Conservation (phyloP, 2,113 vertebrate genomes). For the Fregata magnificens region DNA sequence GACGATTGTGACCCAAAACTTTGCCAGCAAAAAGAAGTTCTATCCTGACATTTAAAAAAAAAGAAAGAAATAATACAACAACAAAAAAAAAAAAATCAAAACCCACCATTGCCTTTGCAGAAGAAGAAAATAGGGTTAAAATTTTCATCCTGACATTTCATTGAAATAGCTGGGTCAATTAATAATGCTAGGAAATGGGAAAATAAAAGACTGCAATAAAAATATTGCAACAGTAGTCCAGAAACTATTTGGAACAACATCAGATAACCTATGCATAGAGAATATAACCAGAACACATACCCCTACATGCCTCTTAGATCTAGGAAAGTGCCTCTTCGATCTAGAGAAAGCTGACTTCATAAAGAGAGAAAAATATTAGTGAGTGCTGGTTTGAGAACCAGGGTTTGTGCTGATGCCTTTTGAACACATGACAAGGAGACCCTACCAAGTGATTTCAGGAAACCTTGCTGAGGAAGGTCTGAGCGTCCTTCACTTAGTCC, state of each 20-base stretch:
- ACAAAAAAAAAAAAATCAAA: neutral
- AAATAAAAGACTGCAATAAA: neutral
- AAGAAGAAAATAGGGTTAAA: neutral
- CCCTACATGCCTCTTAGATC: neutral
- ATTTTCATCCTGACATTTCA: neutral
- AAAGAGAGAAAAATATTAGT: neutral
- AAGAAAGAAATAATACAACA: neutral
- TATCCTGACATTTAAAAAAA: neutral
- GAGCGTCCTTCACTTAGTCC: neutral
- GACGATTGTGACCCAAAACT: neutral
- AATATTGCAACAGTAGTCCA: neutral
- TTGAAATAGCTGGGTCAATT: neutral
- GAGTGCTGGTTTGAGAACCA: neutral
- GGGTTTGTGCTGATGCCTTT: neutral
- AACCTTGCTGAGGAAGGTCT: neutral
- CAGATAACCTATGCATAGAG: neutral
- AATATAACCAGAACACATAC: neutral
- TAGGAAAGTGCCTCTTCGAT: neutral
- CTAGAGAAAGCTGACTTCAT: neutral
- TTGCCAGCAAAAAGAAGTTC: neutral
- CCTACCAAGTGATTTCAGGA: neutral
- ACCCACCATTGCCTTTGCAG: fast-evolving
- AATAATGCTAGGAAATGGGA: neutral
- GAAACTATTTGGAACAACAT: neutral
- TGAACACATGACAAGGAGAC: neutral